phyloP scores from a whole-genome alignment of 2,113 vertebrate genomes.

The Lepus timidus region DNA sequence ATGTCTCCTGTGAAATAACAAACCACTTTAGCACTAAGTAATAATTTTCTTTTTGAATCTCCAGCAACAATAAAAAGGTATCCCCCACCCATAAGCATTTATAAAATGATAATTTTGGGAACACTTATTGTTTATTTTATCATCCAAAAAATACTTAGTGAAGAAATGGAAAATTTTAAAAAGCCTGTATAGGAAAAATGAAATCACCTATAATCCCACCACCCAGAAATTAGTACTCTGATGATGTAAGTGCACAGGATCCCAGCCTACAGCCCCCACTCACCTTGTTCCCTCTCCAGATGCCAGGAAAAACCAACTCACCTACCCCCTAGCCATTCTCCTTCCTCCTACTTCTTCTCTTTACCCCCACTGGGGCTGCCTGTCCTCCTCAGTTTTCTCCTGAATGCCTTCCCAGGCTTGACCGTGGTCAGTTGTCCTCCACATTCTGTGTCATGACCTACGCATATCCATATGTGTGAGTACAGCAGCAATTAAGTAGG shows the following conservation, averaged over 20 bases:
- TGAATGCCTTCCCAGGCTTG: neutral
- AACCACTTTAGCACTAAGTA: neutral
- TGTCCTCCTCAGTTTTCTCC: neutral
- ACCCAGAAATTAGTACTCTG: neutral
- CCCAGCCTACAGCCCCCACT: neutral
- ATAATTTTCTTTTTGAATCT: neutral
- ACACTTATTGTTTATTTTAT: neutral
- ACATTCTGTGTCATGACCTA: neutral
- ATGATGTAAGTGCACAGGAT: neutral
- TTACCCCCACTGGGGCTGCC: neutral
- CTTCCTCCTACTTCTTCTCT: neutral
- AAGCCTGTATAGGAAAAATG: neutral
- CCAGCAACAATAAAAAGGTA: neutral
- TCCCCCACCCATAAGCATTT: neutral
- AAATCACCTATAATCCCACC: neutral
- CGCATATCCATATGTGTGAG: neutral
- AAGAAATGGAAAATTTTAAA: constrained; percentile 24
- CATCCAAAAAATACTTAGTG: neutral
- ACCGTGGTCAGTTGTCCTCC: neutral
- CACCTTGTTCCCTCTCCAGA: neutral
- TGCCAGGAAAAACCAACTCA: neutral
- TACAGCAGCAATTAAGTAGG: neutral
- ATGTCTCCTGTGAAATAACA: neutral
- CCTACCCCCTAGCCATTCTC: neutral
- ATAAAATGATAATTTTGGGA: neutral